phyloP scores from a whole-genome alignment of 2,888 invertebrate genomes.

The Parnassius glacialis region DNA sequence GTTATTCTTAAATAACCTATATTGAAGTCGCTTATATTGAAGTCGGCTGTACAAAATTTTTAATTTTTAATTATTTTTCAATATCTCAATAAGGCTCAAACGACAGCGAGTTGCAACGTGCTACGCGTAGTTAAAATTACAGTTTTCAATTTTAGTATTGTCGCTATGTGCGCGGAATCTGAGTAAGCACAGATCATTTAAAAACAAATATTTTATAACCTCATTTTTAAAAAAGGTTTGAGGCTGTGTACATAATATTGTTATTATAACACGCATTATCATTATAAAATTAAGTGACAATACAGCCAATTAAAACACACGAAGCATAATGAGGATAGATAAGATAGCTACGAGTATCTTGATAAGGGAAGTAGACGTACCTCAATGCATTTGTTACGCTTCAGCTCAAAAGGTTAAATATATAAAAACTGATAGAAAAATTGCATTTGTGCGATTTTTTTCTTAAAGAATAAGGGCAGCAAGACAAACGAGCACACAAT shows the following conservation, averaged over 20 bases:
- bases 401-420: not conserved
- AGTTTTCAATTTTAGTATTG: no score
- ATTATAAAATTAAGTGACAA: conserved; percentile 21
- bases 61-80: no score
- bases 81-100: no score
- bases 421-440: not conserved
- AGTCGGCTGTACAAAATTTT: no score
- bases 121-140: no score
- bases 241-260: conserved; percentile 20
- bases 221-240: conserved; percentile 5
- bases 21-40: no score
- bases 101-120: no score
- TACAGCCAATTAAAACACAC: conserved; percentile 24
- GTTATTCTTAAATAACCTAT: no score
- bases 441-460: no score
- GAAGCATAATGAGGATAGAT: conserved; percentile 24
- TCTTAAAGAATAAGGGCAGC: not conserved
- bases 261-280: conserved; percentile 21
- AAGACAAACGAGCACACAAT: not conserved
- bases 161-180: no score
- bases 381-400: conserved; percentile 8
- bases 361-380: conserved; percentile 13
- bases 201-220: conserved; percentile 1
- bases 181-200: not conserved
- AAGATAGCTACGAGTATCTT: conserved; percentile 22